phyloP scores from a whole-genome alignment of 1,140 invertebrate species.

The Lineus longissimus region DNA sequence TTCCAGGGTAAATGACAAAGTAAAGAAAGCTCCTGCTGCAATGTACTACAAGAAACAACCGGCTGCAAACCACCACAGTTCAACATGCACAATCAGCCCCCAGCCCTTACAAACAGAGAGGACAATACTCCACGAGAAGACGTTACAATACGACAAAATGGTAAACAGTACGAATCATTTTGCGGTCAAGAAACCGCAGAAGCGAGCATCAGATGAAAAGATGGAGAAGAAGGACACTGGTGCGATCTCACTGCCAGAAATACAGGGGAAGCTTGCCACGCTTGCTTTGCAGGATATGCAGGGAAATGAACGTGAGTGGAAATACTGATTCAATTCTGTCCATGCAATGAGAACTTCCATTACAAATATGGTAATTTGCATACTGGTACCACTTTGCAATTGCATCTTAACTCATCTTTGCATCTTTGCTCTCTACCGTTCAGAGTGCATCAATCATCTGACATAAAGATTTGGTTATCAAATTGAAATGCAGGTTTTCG shows the following conservation, averaged over 20 bases:
- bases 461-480: no score
- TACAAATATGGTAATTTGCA: no score
- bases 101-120: conserved; percentile 41
- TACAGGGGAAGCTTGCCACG: conserved; percentile 33
- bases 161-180: conserved; percentile 13
- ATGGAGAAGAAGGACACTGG: conserved; percentile 33
- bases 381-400: no score
- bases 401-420: no score
- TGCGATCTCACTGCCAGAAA: conserved; percentile 42
- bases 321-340: no score
- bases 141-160: conserved; percentile 20
- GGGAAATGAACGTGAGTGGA: no score
- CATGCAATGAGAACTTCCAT: no score
- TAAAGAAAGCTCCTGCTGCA: conserved; percentile 27
- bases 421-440: no score
- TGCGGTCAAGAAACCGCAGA: conserved; percentile 4
- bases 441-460: no score
- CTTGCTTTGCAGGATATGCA: neutral
- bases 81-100: conserved; percentile 24
- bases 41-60: conserved; percentile 20
- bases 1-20: conserved; percentile 68
- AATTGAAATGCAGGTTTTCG: no score
- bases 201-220: conserved; percentile 18
- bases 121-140: conserved; percentile 41
- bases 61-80: conserved; percentile 32